phyloP scores from a whole-genome alignment of 2,797 vertebrate species.

The Phalanger gymnotis region DNA sequence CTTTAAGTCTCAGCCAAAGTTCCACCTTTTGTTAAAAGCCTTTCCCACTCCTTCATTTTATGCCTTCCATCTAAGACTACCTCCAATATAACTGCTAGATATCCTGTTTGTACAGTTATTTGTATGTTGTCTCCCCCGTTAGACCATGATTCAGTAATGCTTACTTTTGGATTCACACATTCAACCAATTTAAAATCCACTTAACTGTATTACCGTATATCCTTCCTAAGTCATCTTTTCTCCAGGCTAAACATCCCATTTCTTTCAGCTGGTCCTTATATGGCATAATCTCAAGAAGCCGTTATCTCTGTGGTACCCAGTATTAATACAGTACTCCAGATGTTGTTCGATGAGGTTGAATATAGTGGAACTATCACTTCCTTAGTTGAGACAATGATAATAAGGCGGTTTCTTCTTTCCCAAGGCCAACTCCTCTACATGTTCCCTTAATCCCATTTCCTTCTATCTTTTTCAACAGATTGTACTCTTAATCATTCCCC shows the following conservation, averaged over 20 bases:
- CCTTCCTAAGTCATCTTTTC: not conserved
- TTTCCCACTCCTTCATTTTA: not conserved
- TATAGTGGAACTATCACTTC: not conserved
- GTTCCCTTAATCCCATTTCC: not conserved
- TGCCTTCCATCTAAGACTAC: not conserved
- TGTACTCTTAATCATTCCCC: not conserved
- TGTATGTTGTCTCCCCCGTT: not conserved
- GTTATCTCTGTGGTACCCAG: not conserved
- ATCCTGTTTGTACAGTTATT: not conserved
- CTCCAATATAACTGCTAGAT: not conserved
- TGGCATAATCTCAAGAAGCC: not conserved
- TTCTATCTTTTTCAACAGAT: not conserved
- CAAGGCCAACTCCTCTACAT: not conserved
- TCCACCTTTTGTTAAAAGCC: not conserved
- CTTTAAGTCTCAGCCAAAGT: not conserved
- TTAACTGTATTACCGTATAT: not conserved
- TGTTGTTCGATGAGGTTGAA: not conserved
- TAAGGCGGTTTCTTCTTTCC: not conserved
- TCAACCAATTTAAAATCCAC: not conserved
- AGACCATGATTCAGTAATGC: not conserved
- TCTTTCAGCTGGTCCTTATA: not conserved
- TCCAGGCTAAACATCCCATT: not conserved
- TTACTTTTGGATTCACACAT: not conserved
- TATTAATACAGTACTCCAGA: not conserved
- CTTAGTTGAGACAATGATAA: not conserved